Evolutionary conservation across 2,113 vertebrate species (phyloP).

Genomic region (Indri indri): DNA sequence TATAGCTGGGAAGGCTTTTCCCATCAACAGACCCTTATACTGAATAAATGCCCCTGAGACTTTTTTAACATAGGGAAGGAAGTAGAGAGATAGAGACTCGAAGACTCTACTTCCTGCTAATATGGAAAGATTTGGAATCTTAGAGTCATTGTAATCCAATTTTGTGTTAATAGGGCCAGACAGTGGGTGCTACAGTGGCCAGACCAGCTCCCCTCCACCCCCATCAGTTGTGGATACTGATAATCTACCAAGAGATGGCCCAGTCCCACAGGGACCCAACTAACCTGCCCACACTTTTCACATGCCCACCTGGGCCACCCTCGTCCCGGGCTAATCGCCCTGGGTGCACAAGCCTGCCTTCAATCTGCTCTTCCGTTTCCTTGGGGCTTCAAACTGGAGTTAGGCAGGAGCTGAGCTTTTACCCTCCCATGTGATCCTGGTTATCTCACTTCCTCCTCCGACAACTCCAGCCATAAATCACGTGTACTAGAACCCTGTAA

Average conservation of each 20-base stretch:
- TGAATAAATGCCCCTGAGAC: background rate
- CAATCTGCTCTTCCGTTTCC: background rate
- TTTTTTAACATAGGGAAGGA: background rate
- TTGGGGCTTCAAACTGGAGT: background rate
- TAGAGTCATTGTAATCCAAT: background rate
- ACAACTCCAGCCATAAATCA: background rate
- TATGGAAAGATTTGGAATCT: background rate
- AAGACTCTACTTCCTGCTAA: background rate
- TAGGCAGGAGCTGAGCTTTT: background rate
- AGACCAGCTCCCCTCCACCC: background rate
- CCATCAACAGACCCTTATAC: background rate
- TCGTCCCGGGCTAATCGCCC: too few species aligned
- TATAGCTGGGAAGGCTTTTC: background rate
- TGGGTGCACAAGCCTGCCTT: too few species aligned
- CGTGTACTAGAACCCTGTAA: too few species aligned
- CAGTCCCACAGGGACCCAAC: too few species aligned
- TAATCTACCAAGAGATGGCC: background rate
- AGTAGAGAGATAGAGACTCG: background rate
- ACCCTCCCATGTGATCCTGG: background rate
- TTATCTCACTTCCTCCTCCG: too few species aligned
- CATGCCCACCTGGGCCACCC: too few species aligned
- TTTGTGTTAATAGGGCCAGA: background rate
- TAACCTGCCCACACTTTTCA: too few species aligned
- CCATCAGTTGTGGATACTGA: background rate
- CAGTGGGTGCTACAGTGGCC: background rate